phyloP scores from a whole-genome alignment of 2,797 vertebrate species.

The Microcaecilia unicolor region DNA sequence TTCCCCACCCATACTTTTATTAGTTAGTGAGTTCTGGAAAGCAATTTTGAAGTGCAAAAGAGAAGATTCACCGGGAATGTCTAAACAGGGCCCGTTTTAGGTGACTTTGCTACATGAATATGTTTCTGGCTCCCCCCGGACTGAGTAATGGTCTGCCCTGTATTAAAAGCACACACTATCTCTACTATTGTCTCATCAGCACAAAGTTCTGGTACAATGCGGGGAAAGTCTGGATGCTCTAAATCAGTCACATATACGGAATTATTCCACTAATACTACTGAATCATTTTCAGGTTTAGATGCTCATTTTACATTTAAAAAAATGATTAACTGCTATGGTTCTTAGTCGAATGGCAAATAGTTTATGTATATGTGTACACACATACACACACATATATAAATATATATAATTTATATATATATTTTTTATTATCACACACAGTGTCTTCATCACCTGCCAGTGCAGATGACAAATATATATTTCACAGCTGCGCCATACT shows the following conservation, averaged over 20 bases:
- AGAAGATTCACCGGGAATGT: too few species aligned
- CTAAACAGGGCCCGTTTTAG: neutral
- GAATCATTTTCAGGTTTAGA: conserved; percentile 15
- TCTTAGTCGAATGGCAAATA: neutral
- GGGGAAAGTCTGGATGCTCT: conserved; percentile 44
- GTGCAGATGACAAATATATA: neutral
- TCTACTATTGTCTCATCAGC: conserved; percentile 79
- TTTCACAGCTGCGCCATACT: conserved; percentile 1
- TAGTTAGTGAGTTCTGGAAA: too few species aligned
- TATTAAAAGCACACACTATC: conserved; percentile 67
- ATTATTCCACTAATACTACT: conserved; percentile 3
- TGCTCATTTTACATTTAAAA: neutral
- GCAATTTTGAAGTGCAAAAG: neutral
- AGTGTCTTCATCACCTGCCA: neutral
- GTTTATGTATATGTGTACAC: too few species aligned
- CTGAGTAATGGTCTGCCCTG: conserved; percentile 49
- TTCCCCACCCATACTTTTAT: too few species aligned
- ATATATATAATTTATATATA: conserved; percentile 4
- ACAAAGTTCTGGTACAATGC: conserved; percentile 71
- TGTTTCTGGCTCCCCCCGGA: conserved; percentile 41
- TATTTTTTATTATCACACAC: neutral
- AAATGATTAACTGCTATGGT: neutral
- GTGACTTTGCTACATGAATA: neutral
- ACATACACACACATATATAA: neutral
- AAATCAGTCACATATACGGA: conserved; percentile 30